phyloP scores from a whole-genome alignment of 2,113 vertebrate species.

The Propithecus coquereli region DNA sequence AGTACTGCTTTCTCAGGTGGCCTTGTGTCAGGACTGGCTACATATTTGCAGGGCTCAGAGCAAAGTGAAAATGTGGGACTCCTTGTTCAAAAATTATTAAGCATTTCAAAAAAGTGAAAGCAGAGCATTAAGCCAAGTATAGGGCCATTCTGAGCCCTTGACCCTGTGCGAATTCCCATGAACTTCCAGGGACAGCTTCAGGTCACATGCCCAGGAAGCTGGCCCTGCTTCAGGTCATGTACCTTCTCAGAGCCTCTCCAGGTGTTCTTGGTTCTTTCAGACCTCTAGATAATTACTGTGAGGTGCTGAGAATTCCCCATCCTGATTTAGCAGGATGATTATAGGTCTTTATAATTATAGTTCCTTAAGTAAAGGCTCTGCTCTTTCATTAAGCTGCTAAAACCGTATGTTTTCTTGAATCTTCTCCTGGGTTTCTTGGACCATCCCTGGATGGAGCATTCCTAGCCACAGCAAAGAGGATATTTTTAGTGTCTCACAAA shows the following conservation, averaged over 20 bases:
- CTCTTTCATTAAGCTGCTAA: slow-evolving; percentile 72
- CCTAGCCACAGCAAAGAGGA: slow-evolving; percentile 18
- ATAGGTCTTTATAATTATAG: slow-evolving; percentile 70
- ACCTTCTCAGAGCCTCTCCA: slow-evolving; percentile 48
- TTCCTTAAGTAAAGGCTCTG: slow-evolving; percentile 53
- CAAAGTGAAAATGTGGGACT: neutral
- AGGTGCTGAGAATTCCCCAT: slow-evolving; percentile 66
- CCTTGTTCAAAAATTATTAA: neutral
- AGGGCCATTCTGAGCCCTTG: neutral
- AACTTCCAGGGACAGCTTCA: no score
- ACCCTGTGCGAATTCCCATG: neutral
- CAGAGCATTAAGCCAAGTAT: neutral
- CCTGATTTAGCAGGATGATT: slow-evolving; percentile 68
- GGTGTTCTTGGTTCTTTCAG: slow-evolving; percentile 58
- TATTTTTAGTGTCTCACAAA: slow-evolving; percentile 39
- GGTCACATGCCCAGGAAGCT: neutral
- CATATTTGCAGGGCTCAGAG: neutral
- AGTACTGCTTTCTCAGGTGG: neutral
- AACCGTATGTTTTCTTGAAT: slow-evolving; percentile 56
- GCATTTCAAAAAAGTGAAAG: neutral
- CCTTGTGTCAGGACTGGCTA: neutral
- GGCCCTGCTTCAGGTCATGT: slow-evolving; percentile 25
- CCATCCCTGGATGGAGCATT: slow-evolving; percentile 41
- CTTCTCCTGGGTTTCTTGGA: slow-evolving; percentile 47
- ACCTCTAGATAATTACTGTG: slow-evolving; percentile 56